Base-by-base conservation (phyloP, 2,797 vertebrate genomes). In the Enteromius treurensis region DNA sequence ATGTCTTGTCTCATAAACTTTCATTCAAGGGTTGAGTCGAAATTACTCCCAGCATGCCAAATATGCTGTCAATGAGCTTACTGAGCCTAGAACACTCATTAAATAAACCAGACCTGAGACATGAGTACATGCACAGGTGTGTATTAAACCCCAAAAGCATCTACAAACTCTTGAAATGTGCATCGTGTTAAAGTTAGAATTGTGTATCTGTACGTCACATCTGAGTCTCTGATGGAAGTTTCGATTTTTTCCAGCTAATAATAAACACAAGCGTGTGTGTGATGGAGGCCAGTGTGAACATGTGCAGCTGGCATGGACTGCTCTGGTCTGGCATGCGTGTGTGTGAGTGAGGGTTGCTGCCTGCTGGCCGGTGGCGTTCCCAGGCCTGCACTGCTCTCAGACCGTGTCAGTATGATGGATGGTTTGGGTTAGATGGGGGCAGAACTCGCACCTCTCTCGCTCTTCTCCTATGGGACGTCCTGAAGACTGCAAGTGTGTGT, bases 351-450 rank as follows among this genome's bases (percentile, higher is more conserved):
- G 81, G 81, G 65, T 77, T 80, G 80, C 79, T 88, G 88, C 86
- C 88, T 86, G 86, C 86, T 79, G 88, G 86, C 85, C 82, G 42
- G 26, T 85, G 80, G 84, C 34, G 74, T 79, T 74, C 67, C 75
- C 79, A 84, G 49, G 78, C 77, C 67, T 77, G 78, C 53, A 69
- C 77, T 60, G 29, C 75, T 84, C 83, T 84, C 83, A 79, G 70
- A 71, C 10, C 0, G 83, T 86, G 88, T 90, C 91, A 90, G 87
- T 90, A 80, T 88, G 90, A 92, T 91, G 93, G 94, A 95, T 95
- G 94, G 90, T 91, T 85, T 88, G 86, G 92, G 91, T 91, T 90
- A 93, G 92, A 91, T 32, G 87, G 91, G 92, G 93, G 91, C 89
- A 90, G 55, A 49, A 80, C 69, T 80, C 62, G 79, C 82, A 85